A percentile compares a stretch with the other conserved stretches of the same genome.
phyloP scores from a whole-genome alignment of 1,140 invertebrate species.

The Bathynomus jamesi region DNA sequence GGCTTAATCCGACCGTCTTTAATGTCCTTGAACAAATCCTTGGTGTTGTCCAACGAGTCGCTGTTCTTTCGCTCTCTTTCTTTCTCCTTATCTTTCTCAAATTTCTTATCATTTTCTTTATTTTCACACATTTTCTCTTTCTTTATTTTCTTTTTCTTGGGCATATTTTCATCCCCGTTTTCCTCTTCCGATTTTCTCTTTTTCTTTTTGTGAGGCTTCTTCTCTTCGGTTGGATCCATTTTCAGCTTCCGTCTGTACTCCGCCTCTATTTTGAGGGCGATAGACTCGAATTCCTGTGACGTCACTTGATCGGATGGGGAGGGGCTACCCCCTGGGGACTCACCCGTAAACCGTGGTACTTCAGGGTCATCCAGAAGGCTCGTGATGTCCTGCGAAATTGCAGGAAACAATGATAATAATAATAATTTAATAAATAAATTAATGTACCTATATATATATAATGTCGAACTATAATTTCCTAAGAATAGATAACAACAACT shows the following conservation, averaged over 20 bases:
- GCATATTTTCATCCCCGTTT: slow-evolving; percentile 25
- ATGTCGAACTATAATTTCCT: too few species aligned
- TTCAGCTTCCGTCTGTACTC: slow-evolving; percentile 43
- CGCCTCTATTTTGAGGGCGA: slow-evolving; percentile 42
- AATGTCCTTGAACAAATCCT: slow-evolving; percentile 34
- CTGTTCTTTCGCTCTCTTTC: slow-evolving; percentile 29
- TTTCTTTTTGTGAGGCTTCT: slow-evolving; percentile 28
- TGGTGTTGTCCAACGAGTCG: slow-evolving; percentile 28
- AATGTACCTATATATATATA: not conserved
- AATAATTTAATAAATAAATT: not conserved
- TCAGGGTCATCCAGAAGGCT: slow-evolving; percentile 72
- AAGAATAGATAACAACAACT: too few species aligned
- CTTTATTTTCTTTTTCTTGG: slow-evolving; percentile 29
- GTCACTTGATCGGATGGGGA: slow-evolving; percentile 46
- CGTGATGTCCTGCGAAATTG: slow-evolving; percentile 59
- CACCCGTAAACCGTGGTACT: slow-evolving; percentile 58
- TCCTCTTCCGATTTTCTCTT: slow-evolving; percentile 37
- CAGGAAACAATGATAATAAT: not conserved
- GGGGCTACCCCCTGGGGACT: slow-evolving; percentile 52
- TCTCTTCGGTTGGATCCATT: slow-evolving; percentile 40
- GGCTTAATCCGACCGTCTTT: slow-evolving; percentile 35
- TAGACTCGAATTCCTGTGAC: slow-evolving; percentile 48
- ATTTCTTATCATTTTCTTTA: slow-evolving; percentile 19
- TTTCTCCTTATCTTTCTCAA: slow-evolving; percentile 30
- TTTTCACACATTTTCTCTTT: slow-evolving; percentile 28